Evolutionary conservation across 2,888 invertebrate species (phyloP).

Genomic region (Gastracanthus pulcherrimus): DNA sequence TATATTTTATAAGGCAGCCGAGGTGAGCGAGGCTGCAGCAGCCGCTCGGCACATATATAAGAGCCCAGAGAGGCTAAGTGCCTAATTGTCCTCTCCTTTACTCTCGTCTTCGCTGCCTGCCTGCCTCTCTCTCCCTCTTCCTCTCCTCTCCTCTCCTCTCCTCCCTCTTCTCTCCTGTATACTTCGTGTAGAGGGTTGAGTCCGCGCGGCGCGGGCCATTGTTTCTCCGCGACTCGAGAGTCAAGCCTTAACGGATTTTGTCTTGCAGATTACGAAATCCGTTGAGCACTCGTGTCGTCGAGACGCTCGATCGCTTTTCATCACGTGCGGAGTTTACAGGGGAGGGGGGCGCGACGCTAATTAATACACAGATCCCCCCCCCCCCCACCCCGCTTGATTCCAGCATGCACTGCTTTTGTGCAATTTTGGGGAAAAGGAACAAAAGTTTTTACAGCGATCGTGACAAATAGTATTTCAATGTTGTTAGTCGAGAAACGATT

Average conservation of each 20-base stretch:
- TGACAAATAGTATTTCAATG: background rate
- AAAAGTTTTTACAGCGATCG: background rate
- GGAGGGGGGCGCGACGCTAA: constrained; percentile 9
- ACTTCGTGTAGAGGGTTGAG: constrained; percentile 61
- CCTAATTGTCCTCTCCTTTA: constrained; percentile 67
- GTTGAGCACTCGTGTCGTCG: constrained; percentile 66
- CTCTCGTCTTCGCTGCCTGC: constrained; percentile 43
- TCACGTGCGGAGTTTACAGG: background rate
- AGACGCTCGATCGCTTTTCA: constrained; percentile 61
- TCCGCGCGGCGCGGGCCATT: constrained; percentile 66
- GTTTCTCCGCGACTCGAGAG: constrained; percentile 70
- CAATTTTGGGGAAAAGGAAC: background rate
- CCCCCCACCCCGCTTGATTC: no score
- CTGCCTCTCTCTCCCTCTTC: constrained; percentile 57
- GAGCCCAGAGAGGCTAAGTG: constrained; percentile 59
- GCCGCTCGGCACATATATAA: background rate
- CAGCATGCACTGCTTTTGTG: background rate
- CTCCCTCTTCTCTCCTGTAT: constrained; percentile 18
- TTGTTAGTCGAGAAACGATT: background rate
- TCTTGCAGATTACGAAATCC: constrained; percentile 73
- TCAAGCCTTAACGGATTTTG: constrained; percentile 76
- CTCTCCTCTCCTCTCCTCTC: constrained; percentile 15
- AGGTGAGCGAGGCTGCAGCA: no score
- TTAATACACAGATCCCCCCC: constrained; percentile 34
- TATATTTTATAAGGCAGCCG: no score